Evolutionary conservation across 1,140 invertebrate genomes (phyloP), one percentile per base, ranked within the genome.

Genomic region (Bilobella aurantiaca): DNA sequence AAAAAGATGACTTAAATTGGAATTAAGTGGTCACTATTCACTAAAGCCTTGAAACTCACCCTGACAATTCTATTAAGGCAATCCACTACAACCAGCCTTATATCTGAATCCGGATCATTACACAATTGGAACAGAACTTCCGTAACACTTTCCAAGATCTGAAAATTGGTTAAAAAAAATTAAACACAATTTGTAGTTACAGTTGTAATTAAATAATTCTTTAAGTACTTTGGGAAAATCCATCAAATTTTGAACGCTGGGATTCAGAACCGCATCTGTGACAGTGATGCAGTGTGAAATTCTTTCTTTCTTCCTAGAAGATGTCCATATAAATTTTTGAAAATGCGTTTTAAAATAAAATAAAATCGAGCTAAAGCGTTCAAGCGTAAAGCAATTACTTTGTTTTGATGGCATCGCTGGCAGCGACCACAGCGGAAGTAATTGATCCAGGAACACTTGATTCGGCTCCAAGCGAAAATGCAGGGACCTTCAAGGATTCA

Each of bases 71-170:
- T 83, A 74, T 89, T 90, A 0, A 91, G 78, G 74, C 86, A 87
- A 78, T 91, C 89, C 77, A 90, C 87, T 32, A 88, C 87, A 53
- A 86, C 82, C 78, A 88, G 86, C 58, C 88, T 78, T 27, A 90
- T 82, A 77, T 89, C 86, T n/a, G 87, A 82, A 74, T 90, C 87
- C 1, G 80, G 72, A 77, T 91, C 88, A 79, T 90, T 85, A 74
- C 86, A 87, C 34, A 89, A 78, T 1, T 79, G 76, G 28, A 91
- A 77, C 62, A 91, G 79, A 30, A 85, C 83, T 79, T 88, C 86
- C 62, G 89, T 84, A 1, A 86, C 83, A 66, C 83, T 81, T 60
- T 84, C 84, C 28, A 90, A 78, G 68, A 87, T 80, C 62, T 86
- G 25, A n/a, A n/a, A n/a, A n/a, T n/a, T n/a, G n/a, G n/a, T n/a